phyloP scores from a whole-genome alignment of 1,140 invertebrate species.

The Heliconius hermathena region DNA sequence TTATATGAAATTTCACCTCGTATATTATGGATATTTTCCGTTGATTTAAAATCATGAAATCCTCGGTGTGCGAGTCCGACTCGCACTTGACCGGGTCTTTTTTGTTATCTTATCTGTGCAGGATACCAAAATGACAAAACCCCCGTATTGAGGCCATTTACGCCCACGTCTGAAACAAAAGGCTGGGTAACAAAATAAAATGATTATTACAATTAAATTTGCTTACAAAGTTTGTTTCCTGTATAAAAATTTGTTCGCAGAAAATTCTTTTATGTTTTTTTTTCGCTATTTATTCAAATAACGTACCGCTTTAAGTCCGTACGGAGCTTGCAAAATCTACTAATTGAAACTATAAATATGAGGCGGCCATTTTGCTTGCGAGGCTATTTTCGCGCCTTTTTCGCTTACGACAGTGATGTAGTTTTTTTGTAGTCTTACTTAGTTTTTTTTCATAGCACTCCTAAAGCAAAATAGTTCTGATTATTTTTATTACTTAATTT shows the following conservation, averaged over 20 bases:
- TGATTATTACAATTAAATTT: constrained; percentile 13
- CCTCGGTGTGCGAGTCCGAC: no score
- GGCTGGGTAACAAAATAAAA: constrained; percentile 2
- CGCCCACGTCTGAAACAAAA: constrained; percentile 3
- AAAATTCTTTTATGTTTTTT: constrained; percentile 44
- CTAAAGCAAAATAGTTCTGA: not conserved
- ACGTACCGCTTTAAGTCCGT: constrained; percentile 46
- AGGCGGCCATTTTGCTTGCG: constrained; percentile 54
- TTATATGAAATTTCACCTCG: no score
- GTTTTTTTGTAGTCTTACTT: not conserved
- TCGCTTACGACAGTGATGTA: constrained; percentile 42
- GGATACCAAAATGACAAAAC: constrained; percentile 13
- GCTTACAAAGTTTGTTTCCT: constrained; percentile 12
- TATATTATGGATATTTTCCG: no score
- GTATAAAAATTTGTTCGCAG: not conserved
- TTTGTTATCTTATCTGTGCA: constrained; percentile 18
- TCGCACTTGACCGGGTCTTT: not conserved
- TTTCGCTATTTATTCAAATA: constrained; percentile 57
- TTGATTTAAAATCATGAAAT: no score
- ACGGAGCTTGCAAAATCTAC: constrained; percentile 60
- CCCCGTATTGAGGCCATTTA: constrained; percentile 15
- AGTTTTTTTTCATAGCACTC: not conserved
- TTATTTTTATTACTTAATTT: not conserved
- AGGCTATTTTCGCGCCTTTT: constrained; percentile 59
- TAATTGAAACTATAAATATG: constrained; percentile 78